Conservation (phyloP, 2,113 vertebrate species). For the Cyanocitta stelleri region DNA sequence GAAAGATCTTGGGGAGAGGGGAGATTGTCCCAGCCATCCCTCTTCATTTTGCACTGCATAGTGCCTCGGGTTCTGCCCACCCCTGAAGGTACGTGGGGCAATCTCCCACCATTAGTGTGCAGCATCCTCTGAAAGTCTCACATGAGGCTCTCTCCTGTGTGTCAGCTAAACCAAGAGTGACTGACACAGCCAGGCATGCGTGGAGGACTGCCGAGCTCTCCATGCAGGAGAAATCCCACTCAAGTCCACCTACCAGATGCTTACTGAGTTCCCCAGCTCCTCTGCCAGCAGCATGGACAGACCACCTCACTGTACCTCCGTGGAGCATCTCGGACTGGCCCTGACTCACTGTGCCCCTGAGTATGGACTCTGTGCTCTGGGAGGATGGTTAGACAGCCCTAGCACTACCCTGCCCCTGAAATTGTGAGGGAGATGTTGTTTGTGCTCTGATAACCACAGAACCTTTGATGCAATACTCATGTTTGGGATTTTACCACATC, state of each 20-base stretch:
- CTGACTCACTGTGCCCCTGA: neutral
- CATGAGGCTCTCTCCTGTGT: neutral
- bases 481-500: slow-evolving; percentile 32
- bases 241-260: neutral
- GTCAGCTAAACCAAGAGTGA: neutral
- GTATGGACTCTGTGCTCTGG: neutral
- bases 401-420: accelerated
- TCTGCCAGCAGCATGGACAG: neutral
- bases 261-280: neutral
- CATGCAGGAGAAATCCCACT: slow-evolving; percentile 22
- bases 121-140: neutral
- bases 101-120: neutral
- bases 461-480: slow-evolving; percentile 8
- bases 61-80: neutral
- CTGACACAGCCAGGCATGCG: neutral
- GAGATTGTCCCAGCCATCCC: neutral
- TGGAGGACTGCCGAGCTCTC: neutral
- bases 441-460: neutral
- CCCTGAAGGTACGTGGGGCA: neutral
- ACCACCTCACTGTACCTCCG: accelerated
- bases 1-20: neutral
- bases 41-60: neutral
- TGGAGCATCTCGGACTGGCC: neutral
- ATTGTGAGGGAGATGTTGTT: neutral
- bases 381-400: neutral